These are phyloP conservation scores for Zaprionus davidi DNA, from an alignment of 1,140 invertebrate genomes.

Conservation along the genomic window DNA sequence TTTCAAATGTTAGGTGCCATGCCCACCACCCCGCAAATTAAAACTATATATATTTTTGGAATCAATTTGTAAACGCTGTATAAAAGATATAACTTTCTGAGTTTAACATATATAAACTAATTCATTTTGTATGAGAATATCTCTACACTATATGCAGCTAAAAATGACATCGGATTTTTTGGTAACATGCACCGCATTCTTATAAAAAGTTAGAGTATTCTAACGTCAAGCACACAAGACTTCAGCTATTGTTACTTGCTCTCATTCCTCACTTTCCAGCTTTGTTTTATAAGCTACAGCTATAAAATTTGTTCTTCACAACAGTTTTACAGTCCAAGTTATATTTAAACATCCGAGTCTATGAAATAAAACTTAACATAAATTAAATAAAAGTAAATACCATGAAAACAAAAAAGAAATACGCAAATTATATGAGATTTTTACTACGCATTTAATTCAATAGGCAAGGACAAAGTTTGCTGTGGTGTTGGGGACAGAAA, in stretches of 20 bases:
- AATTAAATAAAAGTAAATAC: conserved; percentile 27
- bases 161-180: neutral
- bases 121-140: no score
- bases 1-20: no score
- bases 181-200: neutral
- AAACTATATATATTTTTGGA: no score
- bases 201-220: no score
- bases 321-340: neutral
- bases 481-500: neutral
- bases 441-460: conserved; percentile 32
- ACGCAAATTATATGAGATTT: conserved; percentile 5
- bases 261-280: neutral
- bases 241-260: no score
- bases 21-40: no score
- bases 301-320: neutral
- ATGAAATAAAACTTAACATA: conserved; percentile 26
- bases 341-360: conserved; percentile 8
- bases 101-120: no score
- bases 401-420: conserved; percentile 1
- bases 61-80: no score
- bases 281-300: neutral
- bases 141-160: no score
- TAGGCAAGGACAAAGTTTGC: conserved; percentile 18
- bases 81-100: no score
- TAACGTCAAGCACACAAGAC: no score